These are phyloP conservation scores for Poeciliopsis turrubarensis DNA, from an alignment of 2,113 vertebrate genomes.

Conservation along the genomic window DNA sequence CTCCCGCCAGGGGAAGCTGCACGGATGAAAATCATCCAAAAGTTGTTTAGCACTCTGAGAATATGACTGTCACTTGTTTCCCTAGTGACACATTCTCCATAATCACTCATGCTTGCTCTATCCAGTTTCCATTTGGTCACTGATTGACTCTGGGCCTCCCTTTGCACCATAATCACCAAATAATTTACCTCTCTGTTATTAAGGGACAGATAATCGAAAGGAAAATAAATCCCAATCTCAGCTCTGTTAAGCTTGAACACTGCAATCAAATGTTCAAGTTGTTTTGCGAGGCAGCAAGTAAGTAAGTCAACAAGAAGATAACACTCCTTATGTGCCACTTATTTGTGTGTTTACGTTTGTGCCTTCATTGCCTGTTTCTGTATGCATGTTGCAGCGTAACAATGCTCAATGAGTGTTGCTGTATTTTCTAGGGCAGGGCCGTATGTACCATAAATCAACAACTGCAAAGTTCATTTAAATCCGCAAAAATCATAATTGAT, in stretches of 20 bases:
- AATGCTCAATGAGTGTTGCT: neutral
- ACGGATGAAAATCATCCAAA: constrained; percentile 46
- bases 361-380: neutral
- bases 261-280: constrained; percentile 36
- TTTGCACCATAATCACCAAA: constrained; percentile 58
- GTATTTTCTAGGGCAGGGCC: neutral
- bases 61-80: constrained; percentile 31
- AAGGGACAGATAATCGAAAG: constrained; percentile 62
- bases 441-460: neutral
- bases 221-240: constrained; percentile 56
- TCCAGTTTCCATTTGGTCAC: constrained; percentile 58
- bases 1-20: neutral
- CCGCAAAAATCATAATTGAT: constrained; percentile 8
- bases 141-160: constrained; percentile 58
- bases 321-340: constrained; percentile 1
- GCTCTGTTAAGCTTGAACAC: constrained; percentile 46
- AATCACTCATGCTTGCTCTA: constrained; percentile 67
- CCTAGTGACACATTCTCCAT: constrained; percentile 44
- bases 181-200: constrained; percentile 64
- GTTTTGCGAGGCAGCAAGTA: constrained; percentile 32
- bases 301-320: constrained; percentile 13
- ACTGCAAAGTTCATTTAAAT: neutral
- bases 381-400: neutral
- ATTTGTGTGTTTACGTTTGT: constrained; percentile 29
- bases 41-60: constrained; percentile 51